phyloP scores from a whole-genome alignment of 2,113 vertebrate genomes.

The Pogona vitticeps region DNA sequence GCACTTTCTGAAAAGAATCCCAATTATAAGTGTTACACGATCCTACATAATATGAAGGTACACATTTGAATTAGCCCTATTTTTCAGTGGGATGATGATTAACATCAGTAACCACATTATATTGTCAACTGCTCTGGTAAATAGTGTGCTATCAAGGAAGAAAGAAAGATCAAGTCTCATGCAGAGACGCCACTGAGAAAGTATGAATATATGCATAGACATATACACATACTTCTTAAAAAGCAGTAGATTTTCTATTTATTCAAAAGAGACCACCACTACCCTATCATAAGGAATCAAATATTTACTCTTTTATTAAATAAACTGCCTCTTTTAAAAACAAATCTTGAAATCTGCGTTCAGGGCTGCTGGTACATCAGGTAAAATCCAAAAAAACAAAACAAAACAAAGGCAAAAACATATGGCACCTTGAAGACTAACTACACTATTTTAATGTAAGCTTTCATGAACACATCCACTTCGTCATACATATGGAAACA shows the following conservation, averaged over 20 bases:
- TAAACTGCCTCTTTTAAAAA: not conserved
- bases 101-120: constrained; percentile 45
- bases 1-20: constrained; percentile 46
- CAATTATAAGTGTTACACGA: constrained; percentile 60
- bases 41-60: constrained; percentile 55
- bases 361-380: not conserved
- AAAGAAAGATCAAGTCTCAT: constrained; percentile 22
- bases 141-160: constrained; percentile 23
- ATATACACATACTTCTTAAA: not conserved
- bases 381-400: too few species aligned
- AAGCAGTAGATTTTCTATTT: not conserved
- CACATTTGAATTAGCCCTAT: constrained; percentile 48
- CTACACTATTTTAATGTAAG: too few species aligned
- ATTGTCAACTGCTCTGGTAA: constrained; percentile 17
- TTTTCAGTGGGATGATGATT: constrained; percentile 51
- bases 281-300: not conserved
- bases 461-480: too few species aligned
- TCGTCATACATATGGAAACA: too few species aligned
- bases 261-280: not conserved
- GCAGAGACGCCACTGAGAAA: constrained; percentile 11
- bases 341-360: constrained; percentile 15
- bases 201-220: not conserved
- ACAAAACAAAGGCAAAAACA: too few species aligned
- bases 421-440: too few species aligned
- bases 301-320: not conserved